These are phyloP conservation scores for rat (Rattus norvegicus) DNA, from an alignment of 2,113 vertebrate species.

Conservation along the genomic window DNA sequence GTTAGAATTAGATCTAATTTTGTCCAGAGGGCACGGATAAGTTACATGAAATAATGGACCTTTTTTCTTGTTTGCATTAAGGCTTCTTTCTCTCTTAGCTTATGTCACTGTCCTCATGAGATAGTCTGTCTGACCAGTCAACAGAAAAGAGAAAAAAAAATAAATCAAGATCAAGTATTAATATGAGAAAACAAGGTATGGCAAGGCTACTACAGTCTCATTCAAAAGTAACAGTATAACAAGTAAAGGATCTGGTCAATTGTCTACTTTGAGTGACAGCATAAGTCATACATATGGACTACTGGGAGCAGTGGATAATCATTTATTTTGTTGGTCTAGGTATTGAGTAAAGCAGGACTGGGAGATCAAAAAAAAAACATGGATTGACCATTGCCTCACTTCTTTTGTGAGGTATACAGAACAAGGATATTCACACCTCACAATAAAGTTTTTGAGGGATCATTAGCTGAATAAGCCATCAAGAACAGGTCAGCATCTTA, in stretches of 20 bases:
- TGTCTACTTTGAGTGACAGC: neutral
- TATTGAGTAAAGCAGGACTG: neutral
- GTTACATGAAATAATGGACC: neutral
- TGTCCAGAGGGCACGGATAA: neutral
- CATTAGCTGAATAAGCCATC: neutral
- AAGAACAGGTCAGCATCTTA: neutral
- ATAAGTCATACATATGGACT: neutral
- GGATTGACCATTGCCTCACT: neutral
- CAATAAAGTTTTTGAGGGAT: neutral
- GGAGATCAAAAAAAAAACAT: neutral
- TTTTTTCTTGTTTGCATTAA: neutral
- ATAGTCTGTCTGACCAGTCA: neutral
- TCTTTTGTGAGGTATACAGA: neutral
- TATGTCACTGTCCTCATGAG: neutral
- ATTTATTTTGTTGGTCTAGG: neutral
- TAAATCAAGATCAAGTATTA: neutral
- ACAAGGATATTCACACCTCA: neutral
- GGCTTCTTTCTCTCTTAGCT: neutral
- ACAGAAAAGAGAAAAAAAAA: neutral
- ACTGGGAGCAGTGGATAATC: neutral
- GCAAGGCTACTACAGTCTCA: neutral
- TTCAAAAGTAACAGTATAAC: neutral
- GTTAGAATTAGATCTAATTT: slow-evolving; percentile 23
- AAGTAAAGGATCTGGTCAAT: neutral
- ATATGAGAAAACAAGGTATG: neutral